Base-by-base conservation (phyloP, 2,113 vertebrate species). In the Zosterops lateralis region DNA sequence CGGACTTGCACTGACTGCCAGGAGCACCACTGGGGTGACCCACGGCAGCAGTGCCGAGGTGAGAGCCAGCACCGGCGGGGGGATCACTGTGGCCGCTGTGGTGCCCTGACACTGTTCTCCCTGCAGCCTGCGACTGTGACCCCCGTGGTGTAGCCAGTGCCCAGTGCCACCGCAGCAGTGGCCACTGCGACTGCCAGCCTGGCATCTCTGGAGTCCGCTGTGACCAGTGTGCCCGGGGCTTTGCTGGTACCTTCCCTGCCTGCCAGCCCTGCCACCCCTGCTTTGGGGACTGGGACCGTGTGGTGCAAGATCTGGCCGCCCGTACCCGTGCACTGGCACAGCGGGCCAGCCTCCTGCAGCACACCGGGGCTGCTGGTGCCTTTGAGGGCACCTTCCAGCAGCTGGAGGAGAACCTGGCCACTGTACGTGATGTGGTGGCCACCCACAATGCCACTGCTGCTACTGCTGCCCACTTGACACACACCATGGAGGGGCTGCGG, bases 281-380 rank as follows among this genome's bases (percentile, higher is more conserved):
- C 95, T 99, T 99, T 0, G 99, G 99, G 25, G 99, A 99, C 97
- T 99, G 99, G 99, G 99, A 99, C 95, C 99, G 99, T 5, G 98
- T 99, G 34, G 99, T 99, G 32, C 99, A 99, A 98, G 99, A 99
- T 84, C 93, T 99, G 93, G 98, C 98, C 0, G 93, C 98, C 22
- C 98, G 98, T 10, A 98, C 98, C 32, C 98, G 96, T 84, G 92
- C 79, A 1, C 97, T 99, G 54, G 98, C 98, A 1, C 97, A 98
- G 64, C 97, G 97, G 12, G 98, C 96, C 17, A 97, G 96, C 74
- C 98, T 99, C 83, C 97, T 99, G 77, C 99, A 98, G 93, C 98
- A 98, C 87, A 99, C 98, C 0, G 99, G 99, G 20, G 97, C 98
- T 2, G 98, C 98, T 0, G 98, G 98, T 0, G 84, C 98, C 60